phyloP scores from a whole-genome alignment of 2,113 vertebrate genomes.

The Danio rerio region DNA sequence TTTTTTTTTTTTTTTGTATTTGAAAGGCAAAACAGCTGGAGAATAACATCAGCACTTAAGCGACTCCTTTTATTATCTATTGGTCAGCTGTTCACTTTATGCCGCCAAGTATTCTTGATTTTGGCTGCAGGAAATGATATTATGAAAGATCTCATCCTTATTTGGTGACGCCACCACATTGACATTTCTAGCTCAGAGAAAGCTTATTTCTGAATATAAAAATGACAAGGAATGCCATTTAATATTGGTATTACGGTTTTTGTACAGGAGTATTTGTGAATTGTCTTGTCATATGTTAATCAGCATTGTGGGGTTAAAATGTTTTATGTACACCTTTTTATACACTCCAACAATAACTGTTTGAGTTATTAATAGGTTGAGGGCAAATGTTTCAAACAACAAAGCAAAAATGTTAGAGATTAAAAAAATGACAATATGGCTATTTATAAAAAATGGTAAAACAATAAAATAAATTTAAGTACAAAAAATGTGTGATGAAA shows the following conservation, averaged over 20 bases:
- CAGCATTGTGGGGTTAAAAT: background rate
- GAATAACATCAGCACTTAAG: background rate
- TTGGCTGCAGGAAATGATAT: background rate
- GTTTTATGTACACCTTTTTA: background rate
- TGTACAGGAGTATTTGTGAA: background rate
- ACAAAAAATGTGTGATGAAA: no score
- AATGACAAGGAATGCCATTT: background rate
- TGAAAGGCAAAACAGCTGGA: conserved; percentile 7
- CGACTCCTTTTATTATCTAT: background rate
- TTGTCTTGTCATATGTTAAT: background rate
- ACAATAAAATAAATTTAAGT: background rate
- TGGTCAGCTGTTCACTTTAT: conserved; percentile 1
- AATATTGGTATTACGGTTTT: background rate
- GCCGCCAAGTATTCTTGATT: background rate
- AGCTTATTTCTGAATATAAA: background rate
- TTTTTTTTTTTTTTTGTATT: background rate
- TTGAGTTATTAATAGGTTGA: no score
- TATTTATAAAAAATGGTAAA: background rate
- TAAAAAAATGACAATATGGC: no score
- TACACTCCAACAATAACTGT: background rate
- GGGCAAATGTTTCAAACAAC: no score
- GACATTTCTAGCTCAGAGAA: background rate
- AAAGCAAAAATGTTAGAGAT: no score
- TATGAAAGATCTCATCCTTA: background rate
- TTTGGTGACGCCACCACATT: background rate